Percentiles rank a stretch among this genome's conserved stretches.
Conservation (phyloP, 2,888 invertebrate genomes). For the Pristionchus arcanus region DNA sequence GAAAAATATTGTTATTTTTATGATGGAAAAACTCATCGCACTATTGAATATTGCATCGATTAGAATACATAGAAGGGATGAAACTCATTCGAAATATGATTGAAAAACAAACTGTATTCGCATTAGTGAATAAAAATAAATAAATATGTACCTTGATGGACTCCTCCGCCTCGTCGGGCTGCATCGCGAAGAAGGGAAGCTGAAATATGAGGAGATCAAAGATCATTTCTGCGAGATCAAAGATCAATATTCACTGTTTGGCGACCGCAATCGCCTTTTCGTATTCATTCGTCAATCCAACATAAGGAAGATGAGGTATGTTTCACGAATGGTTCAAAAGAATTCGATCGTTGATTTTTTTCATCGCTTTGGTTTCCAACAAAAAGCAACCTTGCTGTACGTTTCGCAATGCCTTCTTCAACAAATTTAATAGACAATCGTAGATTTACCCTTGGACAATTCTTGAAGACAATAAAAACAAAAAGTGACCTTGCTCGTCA, state of each 20-base stretch:
- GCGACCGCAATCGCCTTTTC: neutral
- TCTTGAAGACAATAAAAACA: too few relatives aligned
- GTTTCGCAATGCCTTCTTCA: too few relatives aligned
- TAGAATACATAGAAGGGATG: too few relatives aligned
- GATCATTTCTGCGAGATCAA: neutral
- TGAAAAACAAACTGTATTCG: too few relatives aligned
- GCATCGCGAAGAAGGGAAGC: conserved; percentile 67
- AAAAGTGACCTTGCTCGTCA: too few relatives aligned
- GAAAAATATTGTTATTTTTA: conserved; percentile 50
- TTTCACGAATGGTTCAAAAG: neutral
- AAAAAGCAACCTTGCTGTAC: neutral
- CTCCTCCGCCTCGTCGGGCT: conserved; percentile 63
- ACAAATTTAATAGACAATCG: too few relatives aligned
- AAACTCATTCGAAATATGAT: too few relatives aligned
- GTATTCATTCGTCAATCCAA: too few relatives aligned
- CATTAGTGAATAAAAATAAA: too few relatives aligned
- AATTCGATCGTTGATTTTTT: neutral
- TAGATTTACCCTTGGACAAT: too few relatives aligned
- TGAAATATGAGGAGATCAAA: conserved; percentile 43
- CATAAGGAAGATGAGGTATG: neutral
- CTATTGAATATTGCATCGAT: too few relatives aligned
- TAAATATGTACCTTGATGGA: conserved; percentile 46
- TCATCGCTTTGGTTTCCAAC: neutral
- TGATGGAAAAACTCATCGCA: too few relatives aligned
- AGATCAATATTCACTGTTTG: neutral